These are phyloP conservation scores for Phortica variegata DNA, from an alignment of 1,140 invertebrate genomes.

Conservation along the genomic window DNA sequence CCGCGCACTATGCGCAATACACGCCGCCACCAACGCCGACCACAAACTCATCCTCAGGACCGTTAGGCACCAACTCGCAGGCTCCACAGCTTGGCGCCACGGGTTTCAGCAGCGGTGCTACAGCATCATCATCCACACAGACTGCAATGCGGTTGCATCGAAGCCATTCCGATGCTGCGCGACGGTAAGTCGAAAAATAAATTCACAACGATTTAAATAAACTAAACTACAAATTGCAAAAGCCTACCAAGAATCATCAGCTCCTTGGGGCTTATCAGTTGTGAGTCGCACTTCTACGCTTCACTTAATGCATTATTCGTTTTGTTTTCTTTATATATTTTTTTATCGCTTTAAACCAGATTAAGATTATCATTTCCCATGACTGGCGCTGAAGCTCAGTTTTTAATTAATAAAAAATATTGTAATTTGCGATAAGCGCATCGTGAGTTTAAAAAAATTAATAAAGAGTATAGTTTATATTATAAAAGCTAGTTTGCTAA, in stretches of 20 bases:
- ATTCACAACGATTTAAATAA: neutral
- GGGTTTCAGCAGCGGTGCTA: constrained; percentile 21
- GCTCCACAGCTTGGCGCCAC: constrained; percentile 29
- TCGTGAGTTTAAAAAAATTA: too few relatives aligned
- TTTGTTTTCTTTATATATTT: too few relatives aligned
- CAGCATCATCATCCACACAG: constrained; percentile 11
- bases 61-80: constrained; percentile 29
- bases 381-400: too few relatives aligned
- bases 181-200: constrained; percentile 42
- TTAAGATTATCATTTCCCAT: too few relatives aligned
- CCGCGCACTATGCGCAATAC: constrained; percentile 39
- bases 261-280: neutral
- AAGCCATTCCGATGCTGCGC: constrained; percentile 48
- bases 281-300: neutral
- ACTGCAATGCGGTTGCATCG: constrained; percentile 42
- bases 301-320: too few relatives aligned
- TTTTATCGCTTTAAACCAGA: too few relatives aligned
- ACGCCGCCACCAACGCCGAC: constrained; percentile 53
- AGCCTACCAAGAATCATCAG: too few relatives aligned
- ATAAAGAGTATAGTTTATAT: too few relatives aligned
- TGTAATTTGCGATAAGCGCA: too few relatives aligned
- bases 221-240: neutral
- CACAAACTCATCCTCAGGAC: constrained; percentile 28
- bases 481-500: too few relatives aligned
- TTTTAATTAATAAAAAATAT: too few relatives aligned